Evolutionary conservation across 1,140 invertebrate species (phyloP).

Genomic region (Leptoteleia sp.): DNA sequence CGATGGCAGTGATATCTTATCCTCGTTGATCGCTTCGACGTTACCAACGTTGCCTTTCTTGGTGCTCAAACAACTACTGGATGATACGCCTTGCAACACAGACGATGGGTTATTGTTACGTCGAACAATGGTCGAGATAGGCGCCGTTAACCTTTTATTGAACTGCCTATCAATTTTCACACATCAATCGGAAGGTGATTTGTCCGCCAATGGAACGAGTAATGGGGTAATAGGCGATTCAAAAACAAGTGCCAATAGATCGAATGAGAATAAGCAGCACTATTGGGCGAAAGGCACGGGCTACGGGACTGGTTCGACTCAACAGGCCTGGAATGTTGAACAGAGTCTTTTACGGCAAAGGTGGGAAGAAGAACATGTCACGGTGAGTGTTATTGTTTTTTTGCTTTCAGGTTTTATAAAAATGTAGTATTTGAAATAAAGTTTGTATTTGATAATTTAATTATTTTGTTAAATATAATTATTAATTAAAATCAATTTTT

Average conservation of each 20-base stretch:
- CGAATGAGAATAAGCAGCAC: conserved; percentile 89
- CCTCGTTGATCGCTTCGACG: conserved; percentile 87
- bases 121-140: conserved; percentile 90
- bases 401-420: too few species aligned
- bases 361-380: conserved; percentile 96
- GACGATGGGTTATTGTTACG: conserved; percentile 90
- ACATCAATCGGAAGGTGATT: conserved; percentile 84
- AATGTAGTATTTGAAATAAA: too few species aligned
- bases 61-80: conserved; percentile 87
- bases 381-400: conserved; percentile 79
- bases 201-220: too few species aligned
- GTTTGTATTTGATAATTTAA: too few species aligned
- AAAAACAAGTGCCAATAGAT: conserved; percentile 39
- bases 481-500: too few species aligned
- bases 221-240: background rate
- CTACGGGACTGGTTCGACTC: conserved; percentile 96
- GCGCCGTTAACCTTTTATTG: conserved; percentile 91
- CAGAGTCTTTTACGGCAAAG: conserved; percentile 93
- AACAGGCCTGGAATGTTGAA: conserved; percentile 97
- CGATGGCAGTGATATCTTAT: conserved; percentile 91
- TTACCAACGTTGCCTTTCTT: conserved; percentile 94
- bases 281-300: conserved; percentile 98
- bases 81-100: conserved; percentile 88
- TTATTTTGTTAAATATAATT: too few species aligned
- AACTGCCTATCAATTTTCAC: conserved; percentile 94